These are phyloP conservation scores for Peromyscus leucopus DNA, from an alignment of 2,113 vertebrate genomes.

Conservation along the genomic window DNA sequence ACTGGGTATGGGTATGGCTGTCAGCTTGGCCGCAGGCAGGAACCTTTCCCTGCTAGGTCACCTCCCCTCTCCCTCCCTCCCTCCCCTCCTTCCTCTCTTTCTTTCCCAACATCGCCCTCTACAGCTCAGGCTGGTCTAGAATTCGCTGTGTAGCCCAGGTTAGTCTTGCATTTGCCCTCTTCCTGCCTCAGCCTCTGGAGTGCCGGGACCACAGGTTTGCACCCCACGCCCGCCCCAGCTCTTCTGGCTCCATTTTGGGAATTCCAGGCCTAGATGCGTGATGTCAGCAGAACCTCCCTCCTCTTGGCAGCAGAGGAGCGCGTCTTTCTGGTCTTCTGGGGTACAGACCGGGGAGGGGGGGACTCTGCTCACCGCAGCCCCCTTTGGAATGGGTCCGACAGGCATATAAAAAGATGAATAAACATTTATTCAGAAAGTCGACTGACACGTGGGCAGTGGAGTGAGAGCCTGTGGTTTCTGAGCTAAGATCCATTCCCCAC, in stretches of 20 bases:
- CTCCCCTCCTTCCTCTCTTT: background rate
- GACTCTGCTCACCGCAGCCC: background rate
- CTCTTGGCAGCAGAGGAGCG: background rate
- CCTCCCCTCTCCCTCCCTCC: too few relatives aligned
- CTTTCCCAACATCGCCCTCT: background rate
- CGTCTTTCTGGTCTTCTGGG: background rate
- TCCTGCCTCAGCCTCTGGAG: background rate
- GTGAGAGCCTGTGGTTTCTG: constrained; percentile 51
- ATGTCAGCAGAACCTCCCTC: background rate
- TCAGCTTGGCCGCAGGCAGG: background rate
- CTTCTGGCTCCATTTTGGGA: background rate
- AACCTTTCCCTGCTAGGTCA: background rate
- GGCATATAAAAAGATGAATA: constrained; percentile 34
- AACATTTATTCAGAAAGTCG: constrained; percentile 57
- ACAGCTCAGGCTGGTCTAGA: background rate
- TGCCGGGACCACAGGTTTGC: background rate
- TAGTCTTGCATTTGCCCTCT: background rate
- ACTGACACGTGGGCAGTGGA: constrained; percentile 26
- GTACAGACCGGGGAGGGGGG: background rate
- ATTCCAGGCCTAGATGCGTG: background rate
- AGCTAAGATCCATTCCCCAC: background rate
- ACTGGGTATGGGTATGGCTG: too few relatives aligned
- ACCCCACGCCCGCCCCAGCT: background rate
- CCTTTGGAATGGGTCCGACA: constrained; percentile 49
- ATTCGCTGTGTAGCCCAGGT: background rate